Conservation (phyloP, 2,888 invertebrate genomes). For the Dexiosoma caninum region DNA sequence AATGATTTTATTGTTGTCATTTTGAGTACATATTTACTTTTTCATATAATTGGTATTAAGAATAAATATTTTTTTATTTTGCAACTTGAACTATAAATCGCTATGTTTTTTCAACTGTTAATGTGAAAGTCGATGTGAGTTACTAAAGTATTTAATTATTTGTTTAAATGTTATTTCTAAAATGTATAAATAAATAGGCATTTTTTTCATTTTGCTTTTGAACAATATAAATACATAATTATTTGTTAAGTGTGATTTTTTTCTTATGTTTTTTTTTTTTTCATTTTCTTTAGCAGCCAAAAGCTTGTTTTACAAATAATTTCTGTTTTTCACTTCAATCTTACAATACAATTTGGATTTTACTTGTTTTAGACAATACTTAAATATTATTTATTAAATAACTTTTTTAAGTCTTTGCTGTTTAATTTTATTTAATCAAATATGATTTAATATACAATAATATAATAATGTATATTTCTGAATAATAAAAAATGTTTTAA, state of each 20-base stretch:
- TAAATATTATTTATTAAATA: slow-evolving; percentile 37
- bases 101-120: slow-evolving; percentile 45
- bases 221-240: too few species aligned
- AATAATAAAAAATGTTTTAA: slow-evolving; percentile 48
- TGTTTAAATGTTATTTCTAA: not conserved
- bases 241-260: too few species aligned
- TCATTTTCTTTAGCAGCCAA: slow-evolving; percentile 34
- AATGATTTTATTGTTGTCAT: too few species aligned
- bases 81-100: not conserved
- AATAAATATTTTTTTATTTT: not conserved
- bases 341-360: slow-evolving; percentile 9
- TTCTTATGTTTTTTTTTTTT: too few species aligned
- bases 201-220: too few species aligned
- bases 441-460: slow-evolving; percentile 42
- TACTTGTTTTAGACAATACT: slow-evolving; percentile 11
- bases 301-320: slow-evolving; percentile 49
- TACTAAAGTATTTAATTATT: not conserved
- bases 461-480: slow-evolving; percentile 49
- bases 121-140: slow-evolving; percentile 50
- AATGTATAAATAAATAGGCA: too few species aligned
- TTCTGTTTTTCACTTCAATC: slow-evolving; percentile 16
- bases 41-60: not conserved
- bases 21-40: too few species aligned
- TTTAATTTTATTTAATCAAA: slow-evolving; percentile 55
- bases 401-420: slow-evolving; percentile 48